phyloP scores from a whole-genome alignment of 2,797 vertebrate species.

The Natrix natrix region DNA sequence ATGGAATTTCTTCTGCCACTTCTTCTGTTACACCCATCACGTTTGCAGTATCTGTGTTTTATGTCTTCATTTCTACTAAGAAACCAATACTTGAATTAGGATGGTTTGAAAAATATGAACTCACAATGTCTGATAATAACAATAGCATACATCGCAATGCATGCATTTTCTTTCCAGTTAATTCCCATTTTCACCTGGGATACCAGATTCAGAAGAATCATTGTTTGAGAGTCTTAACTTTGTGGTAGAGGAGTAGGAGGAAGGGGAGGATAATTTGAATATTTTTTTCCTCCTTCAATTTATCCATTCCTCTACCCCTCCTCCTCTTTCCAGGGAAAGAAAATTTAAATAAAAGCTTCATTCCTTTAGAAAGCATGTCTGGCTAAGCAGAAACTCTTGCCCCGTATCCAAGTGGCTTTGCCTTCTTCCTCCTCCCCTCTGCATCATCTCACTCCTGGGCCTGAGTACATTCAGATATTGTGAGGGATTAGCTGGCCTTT shows the following conservation, averaged over 20 bases:
- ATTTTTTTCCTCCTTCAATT: background rate
- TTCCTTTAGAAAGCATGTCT: slow-evolving; percentile 57
- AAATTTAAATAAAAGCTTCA: slow-evolving; percentile 52
- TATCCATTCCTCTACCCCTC: background rate
- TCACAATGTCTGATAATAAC: background rate
- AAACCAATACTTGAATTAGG: background rate
- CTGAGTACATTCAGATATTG: slow-evolving; percentile 60
- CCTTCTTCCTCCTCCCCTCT: slow-evolving; percentile 46
- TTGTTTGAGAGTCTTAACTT: background rate
- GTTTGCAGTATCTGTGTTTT: background rate
- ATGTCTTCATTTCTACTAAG: background rate
- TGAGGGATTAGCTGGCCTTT: slow-evolving; percentile 69
- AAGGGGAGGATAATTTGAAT: background rate
- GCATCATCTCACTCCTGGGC: slow-evolving; percentile 64
- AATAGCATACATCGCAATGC: background rate
- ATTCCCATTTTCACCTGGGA: background rate
- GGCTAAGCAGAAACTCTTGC: slow-evolving; percentile 55
- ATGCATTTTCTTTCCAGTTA: fast-evolving
- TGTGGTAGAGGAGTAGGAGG: slow-evolving; percentile 4
- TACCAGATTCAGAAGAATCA: fast-evolving
- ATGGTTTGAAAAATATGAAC: background rate
- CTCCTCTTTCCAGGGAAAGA: background rate
- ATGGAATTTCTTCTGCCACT: background rate
- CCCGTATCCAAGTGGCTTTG: slow-evolving; percentile 51
- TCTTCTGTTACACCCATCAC: background rate